Base-by-base conservation (phyloP, 2,797 vertebrate species). In the Tokudaia muenninki region DNA sequence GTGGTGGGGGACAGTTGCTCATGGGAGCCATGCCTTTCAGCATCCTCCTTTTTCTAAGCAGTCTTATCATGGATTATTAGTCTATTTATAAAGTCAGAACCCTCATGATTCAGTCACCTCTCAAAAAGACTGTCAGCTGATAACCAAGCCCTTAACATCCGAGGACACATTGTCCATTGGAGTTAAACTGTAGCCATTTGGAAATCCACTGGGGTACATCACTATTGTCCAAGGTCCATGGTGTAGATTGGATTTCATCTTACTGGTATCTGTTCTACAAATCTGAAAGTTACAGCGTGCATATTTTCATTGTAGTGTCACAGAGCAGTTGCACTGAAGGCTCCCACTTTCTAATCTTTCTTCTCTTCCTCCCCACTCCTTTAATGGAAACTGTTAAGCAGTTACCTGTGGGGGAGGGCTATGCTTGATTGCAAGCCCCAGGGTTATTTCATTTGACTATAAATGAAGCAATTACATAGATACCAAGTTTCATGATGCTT, bases 401-500 rank as follows among this genome's bases (percentile, higher is more conserved):
- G 16, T 52, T 61, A 70, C 57, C 75, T 84, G 0, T 41, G n/a
- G 72, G 31, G 31, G 72, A 65, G 34, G 63, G 29, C 75, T 84
- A 14, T 26, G 24, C 44, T 78, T 81, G 13, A 72, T 31, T 41
- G 6, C 31, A n/a, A 91, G 67, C 61, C 87, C 13, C 6, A 77
- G 77, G 13, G 31, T 93, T 61, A 8, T 92, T 94, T 78, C 65
- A 90, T 90, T 94, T 70, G 83, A 52, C 78, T 91, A 80, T 19
- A 92, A 83, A 82, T 86, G 87, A 93, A 90, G 10, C 82, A 88
- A 0, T 95, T 72, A 89, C 72, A 65, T 78, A 59, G 44, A 52
- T 87, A 29, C 0, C 41, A 83, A 79, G 79, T 92, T 88, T 78
- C 47, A 72, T 34, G 37, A 3, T n/a, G 14, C 65, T 91, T 80